Percentiles rank a stretch among this genome's conserved stretches.
These are phyloP conservation scores for Patella vulgata DNA, from an alignment of 1,140 invertebrate genomes.

Conservation along the genomic window DNA sequence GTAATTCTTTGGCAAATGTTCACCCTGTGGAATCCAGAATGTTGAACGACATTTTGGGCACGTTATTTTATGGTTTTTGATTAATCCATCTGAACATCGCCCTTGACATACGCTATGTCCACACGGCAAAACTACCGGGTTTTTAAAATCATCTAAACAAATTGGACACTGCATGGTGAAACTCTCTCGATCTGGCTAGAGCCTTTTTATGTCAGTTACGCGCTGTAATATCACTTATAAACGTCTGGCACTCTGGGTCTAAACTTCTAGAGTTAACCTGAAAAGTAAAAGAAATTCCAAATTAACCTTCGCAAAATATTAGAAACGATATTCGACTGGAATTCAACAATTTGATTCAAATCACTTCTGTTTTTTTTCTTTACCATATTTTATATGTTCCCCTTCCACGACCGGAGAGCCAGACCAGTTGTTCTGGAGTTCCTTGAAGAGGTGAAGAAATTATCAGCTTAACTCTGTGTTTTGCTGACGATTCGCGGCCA, in stretches of 20 bases:
- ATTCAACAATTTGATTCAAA: not conserved
- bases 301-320: not conserved
- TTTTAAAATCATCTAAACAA: not conserved
- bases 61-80: not conserved
- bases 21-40: not conserved
- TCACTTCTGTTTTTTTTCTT: not conserved
- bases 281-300: not conserved
- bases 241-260: not conserved
- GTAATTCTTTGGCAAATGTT: constrained; percentile 2
- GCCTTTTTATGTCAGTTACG: not conserved
- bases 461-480: no score
- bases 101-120: constrained; percentile 1
- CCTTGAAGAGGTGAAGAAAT: no score
- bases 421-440: no score
- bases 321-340: not conserved
- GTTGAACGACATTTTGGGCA: not conserved
- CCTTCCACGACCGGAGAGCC: no score
- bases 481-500: no score
- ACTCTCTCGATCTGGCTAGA: not conserved
- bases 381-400: no score
- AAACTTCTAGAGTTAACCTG: not conserved
- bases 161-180: not conserved
- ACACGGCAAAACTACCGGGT: not conserved
- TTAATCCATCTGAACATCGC: not conserved
- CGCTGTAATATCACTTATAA: not conserved